phyloP scores from a whole-genome alignment of 92 coral and sea anemone species.

The Epizoanthus illoricatus region DNA sequence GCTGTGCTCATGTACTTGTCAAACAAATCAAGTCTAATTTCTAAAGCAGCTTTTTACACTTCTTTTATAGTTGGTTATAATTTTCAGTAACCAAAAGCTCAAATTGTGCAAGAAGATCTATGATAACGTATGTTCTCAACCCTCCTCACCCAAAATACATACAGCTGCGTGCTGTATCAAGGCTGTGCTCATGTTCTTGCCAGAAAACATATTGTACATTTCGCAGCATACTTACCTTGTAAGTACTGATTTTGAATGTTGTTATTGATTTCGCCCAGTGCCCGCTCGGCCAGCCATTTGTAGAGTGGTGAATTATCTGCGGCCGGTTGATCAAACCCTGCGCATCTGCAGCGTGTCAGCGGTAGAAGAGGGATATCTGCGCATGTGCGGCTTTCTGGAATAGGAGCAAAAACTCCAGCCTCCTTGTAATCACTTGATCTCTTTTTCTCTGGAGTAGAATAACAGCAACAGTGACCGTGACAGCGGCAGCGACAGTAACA shows the following conservation, averaged over 20 bases:
- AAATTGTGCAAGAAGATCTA: too few species aligned
- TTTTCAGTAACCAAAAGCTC: too few species aligned
- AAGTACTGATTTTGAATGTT: constrained; percentile 43
- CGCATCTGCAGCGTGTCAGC: constrained; percentile 54
- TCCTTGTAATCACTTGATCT: constrained; percentile 39
- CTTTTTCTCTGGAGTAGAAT: constrained; percentile 14
- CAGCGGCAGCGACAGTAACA: neutral
- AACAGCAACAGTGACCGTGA: neutral
- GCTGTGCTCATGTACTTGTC: too few species aligned
- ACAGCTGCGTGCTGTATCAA: too few species aligned
- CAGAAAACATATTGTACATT: too few species aligned
- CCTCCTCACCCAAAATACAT: too few species aligned
- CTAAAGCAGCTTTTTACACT: too few species aligned
- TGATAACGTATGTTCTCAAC: too few species aligned
- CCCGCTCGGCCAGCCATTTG: constrained; percentile 54
- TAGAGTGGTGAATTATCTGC: constrained; percentile 34
- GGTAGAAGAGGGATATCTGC: constrained; percentile 50
- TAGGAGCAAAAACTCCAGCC: constrained; percentile 45
- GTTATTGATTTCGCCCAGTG: constrained; percentile 43
- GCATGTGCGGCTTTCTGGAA: constrained; percentile 56
- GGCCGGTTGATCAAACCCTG: constrained; percentile 50
- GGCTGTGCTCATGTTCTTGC: too few species aligned
- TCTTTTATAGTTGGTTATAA: too few species aligned
- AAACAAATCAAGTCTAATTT: too few species aligned
- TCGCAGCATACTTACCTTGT: constrained; percentile 28